These are phyloP conservation scores for Eptatretus burgeri DNA, from an alignment of 2,113 vertebrate species.

Conservation along the genomic window DNA sequence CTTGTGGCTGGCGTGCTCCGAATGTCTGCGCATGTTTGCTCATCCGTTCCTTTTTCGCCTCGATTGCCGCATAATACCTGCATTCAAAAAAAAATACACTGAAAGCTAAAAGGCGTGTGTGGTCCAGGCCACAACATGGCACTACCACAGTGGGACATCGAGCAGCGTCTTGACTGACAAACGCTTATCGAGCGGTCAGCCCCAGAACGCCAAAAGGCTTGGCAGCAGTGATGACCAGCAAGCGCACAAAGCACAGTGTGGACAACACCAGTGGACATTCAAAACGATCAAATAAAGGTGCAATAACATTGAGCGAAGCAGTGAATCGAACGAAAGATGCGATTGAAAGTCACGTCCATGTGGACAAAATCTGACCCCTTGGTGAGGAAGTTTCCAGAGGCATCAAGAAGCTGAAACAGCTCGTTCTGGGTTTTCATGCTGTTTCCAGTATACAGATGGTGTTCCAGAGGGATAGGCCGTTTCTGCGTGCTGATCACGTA, in stretches of 20 bases:
- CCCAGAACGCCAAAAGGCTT: too few relatives aligned
- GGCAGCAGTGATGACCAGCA: too few relatives aligned
- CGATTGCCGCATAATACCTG: conserved; percentile 42
- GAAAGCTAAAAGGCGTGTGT: too few relatives aligned
- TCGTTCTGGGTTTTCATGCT: conserved; percentile 56
- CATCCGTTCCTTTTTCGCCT: conserved; percentile 48
- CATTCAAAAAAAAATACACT: background rate
- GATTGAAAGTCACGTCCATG: background rate
- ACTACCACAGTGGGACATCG: too few relatives aligned
- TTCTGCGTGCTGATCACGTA: conserved; percentile 54
- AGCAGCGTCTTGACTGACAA: too few relatives aligned
- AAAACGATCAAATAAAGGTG: too few relatives aligned
- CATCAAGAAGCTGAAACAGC: conserved; percentile 40
- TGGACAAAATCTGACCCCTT: conserved; percentile 26
- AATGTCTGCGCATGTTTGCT: conserved; percentile 58
- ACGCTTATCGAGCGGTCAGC: too few relatives aligned
- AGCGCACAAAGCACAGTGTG: too few relatives aligned
- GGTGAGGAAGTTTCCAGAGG: conserved; percentile 35
- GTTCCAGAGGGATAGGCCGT: conserved; percentile 50
- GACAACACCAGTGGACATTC: too few relatives aligned
- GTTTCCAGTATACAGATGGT: conserved; percentile 54
- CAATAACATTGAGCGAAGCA: too few relatives aligned
- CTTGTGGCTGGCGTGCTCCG: conserved; percentile 32
- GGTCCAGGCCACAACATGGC: too few relatives aligned
- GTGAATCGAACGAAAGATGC: too few relatives aligned